phyloP scores from a whole-genome alignment of 2,888 invertebrate genomes.

The Deilephila elpenor region DNA sequence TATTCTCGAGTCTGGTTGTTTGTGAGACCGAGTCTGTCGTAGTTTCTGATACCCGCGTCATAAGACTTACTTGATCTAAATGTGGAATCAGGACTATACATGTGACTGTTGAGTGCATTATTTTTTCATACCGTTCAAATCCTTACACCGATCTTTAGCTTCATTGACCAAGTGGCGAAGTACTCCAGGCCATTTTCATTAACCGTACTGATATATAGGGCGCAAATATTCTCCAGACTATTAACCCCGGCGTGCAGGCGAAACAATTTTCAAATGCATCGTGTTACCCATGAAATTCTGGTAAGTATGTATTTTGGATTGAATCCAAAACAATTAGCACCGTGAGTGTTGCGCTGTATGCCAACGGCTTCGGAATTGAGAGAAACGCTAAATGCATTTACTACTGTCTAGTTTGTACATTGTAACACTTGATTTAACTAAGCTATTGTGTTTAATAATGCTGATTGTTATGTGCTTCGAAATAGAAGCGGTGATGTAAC shows the following conservation, averaged over 20 bases:
- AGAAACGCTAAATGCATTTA: conserved; percentile 66
- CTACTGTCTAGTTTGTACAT: conserved; percentile 54
- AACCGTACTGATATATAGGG: conserved; percentile 4
- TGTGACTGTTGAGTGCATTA: no score
- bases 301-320: conserved; percentile 82
- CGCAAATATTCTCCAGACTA: neutral
- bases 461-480: conserved; percentile 13
- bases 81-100: no score
- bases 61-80: no score
- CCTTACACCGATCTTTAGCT: neutral
- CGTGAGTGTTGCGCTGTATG: conserved; percentile 56
- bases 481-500: neutral
- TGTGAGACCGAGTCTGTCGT: no score
- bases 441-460: neutral
- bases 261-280: conserved; percentile 66
- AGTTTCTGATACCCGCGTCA: no score
- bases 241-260: conserved; percentile 35
- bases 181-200: conserved; percentile 6
- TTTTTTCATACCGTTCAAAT: neutral
- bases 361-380: conserved; percentile 51
- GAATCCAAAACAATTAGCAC: conserved; percentile 82
- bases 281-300: conserved; percentile 71
- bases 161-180: neutral
- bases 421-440: conserved; percentile 48
- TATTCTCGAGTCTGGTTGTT: no score